Base-by-base conservation (phyloP, 2,888 invertebrate genomes). In the Orchesellides sinensis region DNA sequence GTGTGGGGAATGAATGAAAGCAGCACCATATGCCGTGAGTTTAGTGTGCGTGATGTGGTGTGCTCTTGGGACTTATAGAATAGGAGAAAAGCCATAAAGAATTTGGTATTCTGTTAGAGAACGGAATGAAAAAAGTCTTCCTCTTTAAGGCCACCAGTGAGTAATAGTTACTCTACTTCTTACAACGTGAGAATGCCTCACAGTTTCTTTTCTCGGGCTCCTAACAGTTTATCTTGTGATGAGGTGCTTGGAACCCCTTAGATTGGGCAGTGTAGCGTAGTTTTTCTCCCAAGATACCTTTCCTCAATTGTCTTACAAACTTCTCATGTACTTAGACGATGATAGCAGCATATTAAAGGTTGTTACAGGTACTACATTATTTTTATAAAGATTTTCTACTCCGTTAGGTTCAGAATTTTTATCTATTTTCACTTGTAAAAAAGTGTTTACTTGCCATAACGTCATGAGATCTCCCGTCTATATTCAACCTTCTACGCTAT, bases 41-140 rank as follows among this genome's bases (percentile, higher is more conserved):
- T 70, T 59, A 35, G 69, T 69, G 82, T 75, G 75, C 82, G 69
- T 75, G 75, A 82, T 82, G 82, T 70, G 75, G 81, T 79, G 12
- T 35, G 72, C 68, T 81, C 32, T 69, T 47, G 25, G 47, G 32
- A 27, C 47, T 27, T 35, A 40, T 56, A 47, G 35, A 68, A 68
- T 14, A 14, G 27, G 65, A 35, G 52, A 21, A 29, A 54, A 27
- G 8, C 4, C 5, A 49, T 6, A 27, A 66, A 49, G 45, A 29
- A 52, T 49, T 19, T 45, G 21, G 19, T n/a, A 40, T 40, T 14
- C 40, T 40, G 12, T 35, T 17, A 49, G 63, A 3, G 17, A 63
- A 21, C 19, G 14, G 32, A 54, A 23, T 49, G 70, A 6, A 40
- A 25, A 59, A 63, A 63, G 27, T 45, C 52, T 21, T 52, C 52